Percentiles rank a stretch among this genome's conserved stretches.
Conservation (phyloP, 2,113 vertebrate genomes). For the Oryzias woworae region DNA sequence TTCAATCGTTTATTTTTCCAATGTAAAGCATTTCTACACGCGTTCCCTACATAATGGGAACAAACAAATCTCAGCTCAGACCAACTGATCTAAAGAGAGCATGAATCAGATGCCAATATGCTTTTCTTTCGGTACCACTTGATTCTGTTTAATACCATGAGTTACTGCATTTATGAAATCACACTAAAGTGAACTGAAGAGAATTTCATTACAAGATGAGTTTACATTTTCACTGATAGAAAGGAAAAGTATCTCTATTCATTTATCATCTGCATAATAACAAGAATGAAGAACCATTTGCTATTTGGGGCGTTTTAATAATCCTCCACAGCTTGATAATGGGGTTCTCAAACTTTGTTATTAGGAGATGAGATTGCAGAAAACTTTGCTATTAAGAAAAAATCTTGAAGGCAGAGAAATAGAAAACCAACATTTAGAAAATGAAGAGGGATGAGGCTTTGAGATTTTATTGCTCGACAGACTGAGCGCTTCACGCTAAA, state of each 20-base stretch:
- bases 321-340: slow-evolving; percentile 3
- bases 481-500: slow-evolving; percentile 35
- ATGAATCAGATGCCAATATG: too few species aligned
- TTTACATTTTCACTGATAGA: too few species aligned
- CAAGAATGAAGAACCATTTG: neutral
- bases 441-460: too few species aligned
- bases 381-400: slow-evolving; percentile 5
- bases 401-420: neutral
- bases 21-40: too few species aligned
- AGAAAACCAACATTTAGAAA: neutral
- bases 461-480: slow-evolving; percentile 13
- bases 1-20: too few species aligned
- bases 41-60: neutral
- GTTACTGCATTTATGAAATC: too few species aligned
- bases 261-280: neutral
- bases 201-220: too few species aligned
- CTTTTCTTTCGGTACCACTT: too few species aligned
- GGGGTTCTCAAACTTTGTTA: slow-evolving; percentile 1
- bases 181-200: too few species aligned
- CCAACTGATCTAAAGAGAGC: neutral
- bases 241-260: neutral
- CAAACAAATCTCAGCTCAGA: neutral
- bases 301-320: neutral
- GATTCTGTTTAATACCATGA: too few species aligned
- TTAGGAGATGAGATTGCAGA: neutral